Base-by-base conservation (phyloP, 1,140 invertebrate genomes). In the Lepidurus packardi region DNA sequence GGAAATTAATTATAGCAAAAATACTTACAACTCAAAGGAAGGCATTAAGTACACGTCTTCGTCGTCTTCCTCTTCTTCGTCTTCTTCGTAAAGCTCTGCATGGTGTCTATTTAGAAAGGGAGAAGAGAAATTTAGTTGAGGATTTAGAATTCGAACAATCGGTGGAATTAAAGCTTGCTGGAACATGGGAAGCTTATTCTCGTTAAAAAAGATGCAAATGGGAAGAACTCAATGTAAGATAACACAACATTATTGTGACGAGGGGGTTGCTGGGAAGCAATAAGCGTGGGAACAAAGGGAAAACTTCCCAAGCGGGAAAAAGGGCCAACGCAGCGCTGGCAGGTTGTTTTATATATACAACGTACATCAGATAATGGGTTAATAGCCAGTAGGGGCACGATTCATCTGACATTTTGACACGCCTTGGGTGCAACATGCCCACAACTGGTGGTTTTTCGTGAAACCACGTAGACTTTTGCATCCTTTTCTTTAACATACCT, bases 381-480 rank as follows among this genome's bases (percentile, higher is more conserved):
- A 65, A 65, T 65, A 65, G 53, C 53, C 53, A 65, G n/a, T 65
- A 65, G 53, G 53, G 53, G 53, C 53, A 65, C 53, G 53, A 65
- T 65, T 65, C 53, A 65, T 65, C 53, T 65, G 53, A 65, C 53
- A 65, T 65, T 65, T 65, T 65, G 53, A 65, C 53, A 65, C 53
- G 53, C 53, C 53, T 21, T 65, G 53, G 53, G 53, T 65, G 53
- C 53, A 65, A 65, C 53, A 65, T 65, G n/a, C 8, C 53, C 13
- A 65, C 53, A 65, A 21, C 21, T 65, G 53, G 53, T 65, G 53
- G 53, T 21, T 65, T 65, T 65, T 21, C 53, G 53, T 65, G 53
- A 21, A 65, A 65, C 53, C 16, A 65, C 13, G 53, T 13, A 65
- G 53, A n/a, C 53, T 65, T 65, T 13, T n/a, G 8, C 53, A 34